Evolutionary conservation across 2,888 invertebrate genomes (phyloP).

Genomic region (Dorcus hopei): DNA sequence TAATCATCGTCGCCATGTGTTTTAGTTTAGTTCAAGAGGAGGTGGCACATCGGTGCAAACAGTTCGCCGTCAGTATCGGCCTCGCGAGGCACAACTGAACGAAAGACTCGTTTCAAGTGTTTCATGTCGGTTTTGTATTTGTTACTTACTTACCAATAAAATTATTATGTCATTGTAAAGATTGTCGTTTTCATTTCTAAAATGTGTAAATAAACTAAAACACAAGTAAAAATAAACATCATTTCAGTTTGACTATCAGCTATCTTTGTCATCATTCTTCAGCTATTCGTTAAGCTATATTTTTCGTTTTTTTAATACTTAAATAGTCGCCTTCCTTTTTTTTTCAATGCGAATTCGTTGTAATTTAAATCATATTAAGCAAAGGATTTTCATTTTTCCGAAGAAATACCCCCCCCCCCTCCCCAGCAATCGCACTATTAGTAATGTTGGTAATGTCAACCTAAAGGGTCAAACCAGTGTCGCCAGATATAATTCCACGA

Average conservation of each 20-base stretch:
- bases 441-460: too few relatives aligned
- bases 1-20: conserved; percentile 80
- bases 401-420: too few relatives aligned
- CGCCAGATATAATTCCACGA: too few relatives aligned
- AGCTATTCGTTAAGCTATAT: background rate
- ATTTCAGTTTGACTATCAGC: background rate
- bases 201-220: too few relatives aligned
- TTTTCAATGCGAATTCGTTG: too few relatives aligned
- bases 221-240: background rate
- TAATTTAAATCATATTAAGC: too few relatives aligned
- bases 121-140: background rate
- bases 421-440: too few relatives aligned
- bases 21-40: conserved; percentile 82
- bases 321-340: too few relatives aligned
- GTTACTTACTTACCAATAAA: background rate
- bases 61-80: conserved; percentile 67
- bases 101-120: background rate
- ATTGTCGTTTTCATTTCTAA: background rate
- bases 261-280: background rate
- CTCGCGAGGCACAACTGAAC: conserved; percentile 36
- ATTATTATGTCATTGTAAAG: background rate
- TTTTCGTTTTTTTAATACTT: too few relatives aligned
- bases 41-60: conserved; percentile 69
- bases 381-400: too few relatives aligned
- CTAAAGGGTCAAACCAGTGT: too few relatives aligned